Evolutionary conservation across 2,888 invertebrate genomes (phyloP).

Genomic region (Lepidocyrtoides sp.): DNA sequence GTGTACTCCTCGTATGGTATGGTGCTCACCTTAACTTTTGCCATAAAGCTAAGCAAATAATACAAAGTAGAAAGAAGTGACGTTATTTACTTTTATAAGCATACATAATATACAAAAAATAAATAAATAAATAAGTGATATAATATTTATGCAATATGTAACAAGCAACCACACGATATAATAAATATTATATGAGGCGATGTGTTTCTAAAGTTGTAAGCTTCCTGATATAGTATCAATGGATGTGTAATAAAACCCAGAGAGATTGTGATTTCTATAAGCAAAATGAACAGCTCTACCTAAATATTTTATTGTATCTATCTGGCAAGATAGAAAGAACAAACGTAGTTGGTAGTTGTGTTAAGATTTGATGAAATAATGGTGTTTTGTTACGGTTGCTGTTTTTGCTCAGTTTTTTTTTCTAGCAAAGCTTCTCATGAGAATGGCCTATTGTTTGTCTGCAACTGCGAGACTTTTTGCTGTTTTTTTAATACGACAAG

Average conservation of each 20-base stretch:
- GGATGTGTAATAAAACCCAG: neutral
- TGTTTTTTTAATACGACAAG: slow-evolving; percentile 26
- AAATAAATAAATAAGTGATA: neutral
- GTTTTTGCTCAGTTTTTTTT: slow-evolving; percentile 30
- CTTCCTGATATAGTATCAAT: slow-evolving; percentile 14
- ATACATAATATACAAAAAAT: too few species aligned
- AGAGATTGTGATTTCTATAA: neutral
- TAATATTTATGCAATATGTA: slow-evolving; percentile 19
- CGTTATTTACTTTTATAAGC: too few species aligned
- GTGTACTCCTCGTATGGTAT: neutral
- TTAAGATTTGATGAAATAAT: slow-evolving; percentile 48
- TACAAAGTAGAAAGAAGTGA: too few species aligned
- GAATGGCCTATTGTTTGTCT: slow-evolving; percentile 71
- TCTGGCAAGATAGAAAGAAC: neutral
- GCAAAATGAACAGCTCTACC: too few species aligned
- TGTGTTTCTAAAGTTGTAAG: neutral
- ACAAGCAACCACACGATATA: neutral
- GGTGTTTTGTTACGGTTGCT: slow-evolving; percentile 34
- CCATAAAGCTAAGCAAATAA: too few species aligned
- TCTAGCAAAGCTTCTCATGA: slow-evolving; percentile 4
- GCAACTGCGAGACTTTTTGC: slow-evolving; percentile 25
- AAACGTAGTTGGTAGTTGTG: neutral
- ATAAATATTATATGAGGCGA: too few species aligned
- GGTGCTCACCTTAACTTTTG: too few species aligned
- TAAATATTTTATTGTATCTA: neutral